phyloP scores from a whole-genome alignment of 2,888 invertebrate genomes.

The Volucella inanis region DNA sequence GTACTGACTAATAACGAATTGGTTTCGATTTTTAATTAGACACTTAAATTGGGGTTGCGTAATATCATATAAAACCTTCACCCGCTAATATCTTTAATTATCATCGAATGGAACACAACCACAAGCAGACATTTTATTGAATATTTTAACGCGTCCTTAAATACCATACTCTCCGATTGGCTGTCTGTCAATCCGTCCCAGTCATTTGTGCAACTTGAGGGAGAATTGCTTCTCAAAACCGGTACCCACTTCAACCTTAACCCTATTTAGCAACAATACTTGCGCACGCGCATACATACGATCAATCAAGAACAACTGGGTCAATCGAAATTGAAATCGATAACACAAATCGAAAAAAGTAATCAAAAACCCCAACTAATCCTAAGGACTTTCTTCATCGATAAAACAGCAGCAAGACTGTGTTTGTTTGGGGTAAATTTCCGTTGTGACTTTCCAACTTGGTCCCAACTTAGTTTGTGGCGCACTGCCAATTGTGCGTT shows the following conservation, averaged over 20 bases:
- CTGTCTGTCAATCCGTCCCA: neutral
- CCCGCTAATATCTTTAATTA: slow-evolving; percentile 32
- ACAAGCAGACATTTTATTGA: neutral
- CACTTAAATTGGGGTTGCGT: slow-evolving; percentile 9
- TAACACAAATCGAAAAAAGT: neutral
- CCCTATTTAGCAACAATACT: slow-evolving; percentile 8
- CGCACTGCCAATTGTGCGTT: too few species aligned
- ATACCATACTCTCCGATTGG: neutral
- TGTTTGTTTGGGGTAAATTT: slow-evolving; percentile 6
- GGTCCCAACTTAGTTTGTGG: too few species aligned
- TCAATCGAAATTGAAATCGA: slow-evolving; percentile 18
- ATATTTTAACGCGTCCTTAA: slow-evolving; percentile 19
- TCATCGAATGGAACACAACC: slow-evolving; percentile 2
- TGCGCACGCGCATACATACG: neutral
- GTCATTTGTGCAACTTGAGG: neutral
- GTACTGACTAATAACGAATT: neutral
- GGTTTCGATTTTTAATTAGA: slow-evolving; percentile 51
- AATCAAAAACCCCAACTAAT: neutral
- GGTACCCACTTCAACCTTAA: slow-evolving; percentile 57
- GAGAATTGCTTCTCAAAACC: slow-evolving; percentile 39
- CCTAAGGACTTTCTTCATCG: slow-evolving; percentile 51
- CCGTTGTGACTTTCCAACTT: neutral
- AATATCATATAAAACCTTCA: slow-evolving; percentile 51
- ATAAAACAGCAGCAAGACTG: neutral
- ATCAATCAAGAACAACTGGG: slow-evolving; percentile 38